Evolutionary conservation across 1,140 invertebrate species (phyloP).

Genomic region (Pteromalus puparum): DNA sequence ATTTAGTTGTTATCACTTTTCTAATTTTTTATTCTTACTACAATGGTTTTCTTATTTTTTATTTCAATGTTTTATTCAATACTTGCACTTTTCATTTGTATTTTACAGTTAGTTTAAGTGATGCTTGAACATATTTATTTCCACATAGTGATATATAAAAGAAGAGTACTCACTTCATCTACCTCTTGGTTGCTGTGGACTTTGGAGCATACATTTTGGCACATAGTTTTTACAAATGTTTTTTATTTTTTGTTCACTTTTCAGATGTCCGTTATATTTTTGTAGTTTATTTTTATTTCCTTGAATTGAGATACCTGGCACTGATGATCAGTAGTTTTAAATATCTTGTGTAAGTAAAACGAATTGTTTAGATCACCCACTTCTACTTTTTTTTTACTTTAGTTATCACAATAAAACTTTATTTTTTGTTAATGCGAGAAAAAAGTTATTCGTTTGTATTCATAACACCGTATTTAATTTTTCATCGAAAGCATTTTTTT

Average conservation of each 20-base stretch:
- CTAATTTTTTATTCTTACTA: conserved; percentile 31
- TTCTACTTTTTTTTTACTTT: conserved; percentile 27
- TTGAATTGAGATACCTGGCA: conserved; percentile 58
- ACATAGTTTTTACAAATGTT: conserved; percentile 34
- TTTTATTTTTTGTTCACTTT: conserved; percentile 59
- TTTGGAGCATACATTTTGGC: conserved; percentile 38
- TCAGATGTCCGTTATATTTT: conserved; percentile 65
- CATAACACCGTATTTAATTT: not conserved
- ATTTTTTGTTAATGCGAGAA: not conserved
- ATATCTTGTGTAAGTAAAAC: conserved; percentile 49
- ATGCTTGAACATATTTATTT: conserved; percentile 19
- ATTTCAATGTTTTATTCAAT: conserved; percentile 55
- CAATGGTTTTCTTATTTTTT: conserved; percentile 52
- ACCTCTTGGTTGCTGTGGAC: conserved; percentile 45
- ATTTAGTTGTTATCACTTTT: conserved; percentile 19
- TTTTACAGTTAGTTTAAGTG: conserved; percentile 41
- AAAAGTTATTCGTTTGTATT: conserved; percentile 9
- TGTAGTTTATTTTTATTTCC: conserved; percentile 65
- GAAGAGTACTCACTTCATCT: conserved; percentile 39
- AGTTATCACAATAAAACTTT: not conserved
- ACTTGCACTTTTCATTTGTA: conserved; percentile 59
- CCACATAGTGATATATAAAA: conserved; percentile 7
- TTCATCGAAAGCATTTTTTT: not conserved
- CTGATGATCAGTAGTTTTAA: conserved; percentile 54
- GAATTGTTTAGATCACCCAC: conserved; percentile 18